Percentiles rank a stretch among this genome's conserved stretches.
Evolutionary conservation across 1,140 invertebrate species (phyloP).

Genomic region (Akabosia matsudoensis): DNA sequence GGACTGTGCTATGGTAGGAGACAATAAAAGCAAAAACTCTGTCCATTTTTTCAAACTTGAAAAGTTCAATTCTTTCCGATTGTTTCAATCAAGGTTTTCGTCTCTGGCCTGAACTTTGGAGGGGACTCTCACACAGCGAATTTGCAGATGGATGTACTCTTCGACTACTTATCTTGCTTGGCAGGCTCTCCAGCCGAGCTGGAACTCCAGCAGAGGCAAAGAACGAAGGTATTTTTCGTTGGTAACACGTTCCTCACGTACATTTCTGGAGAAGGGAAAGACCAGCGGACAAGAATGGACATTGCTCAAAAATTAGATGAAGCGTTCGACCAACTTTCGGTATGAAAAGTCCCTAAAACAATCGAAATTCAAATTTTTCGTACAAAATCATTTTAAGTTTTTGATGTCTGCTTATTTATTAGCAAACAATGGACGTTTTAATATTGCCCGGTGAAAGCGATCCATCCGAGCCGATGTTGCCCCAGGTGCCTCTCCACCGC

Average conservation of each 20-base stretch:
- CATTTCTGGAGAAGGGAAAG: constrained; percentile 14
- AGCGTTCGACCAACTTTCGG: constrained; percentile 35
- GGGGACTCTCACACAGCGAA: neutral
- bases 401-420: no score
- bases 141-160: constrained; percentile 29
- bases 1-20: constrained; percentile 39
- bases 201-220: neutral
- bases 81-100: constrained; percentile 36
- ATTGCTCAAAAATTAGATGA: constrained; percentile 37
- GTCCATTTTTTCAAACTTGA: neutral
- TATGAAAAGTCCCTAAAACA: constrained; percentile 19
- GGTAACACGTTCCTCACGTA: constrained; percentile 32
- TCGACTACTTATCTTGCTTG: constrained; percentile 42
- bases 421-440: constrained; percentile 44
- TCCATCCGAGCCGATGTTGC: constrained; percentile 39
- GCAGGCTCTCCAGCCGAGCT: constrained; percentile 34
- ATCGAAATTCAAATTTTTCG: neutral
- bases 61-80: neutral
- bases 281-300: constrained; percentile 13
- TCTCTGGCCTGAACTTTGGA: constrained; percentile 35
- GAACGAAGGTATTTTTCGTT: constrained; percentile 36
- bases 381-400: neutral
- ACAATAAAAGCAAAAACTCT: neutral
- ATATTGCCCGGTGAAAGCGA: constrained; percentile 40
- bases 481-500: constrained; percentile 40